phyloP scores from a whole-genome alignment of 2,888 invertebrate genomes.

The Mythimna impura region DNA sequence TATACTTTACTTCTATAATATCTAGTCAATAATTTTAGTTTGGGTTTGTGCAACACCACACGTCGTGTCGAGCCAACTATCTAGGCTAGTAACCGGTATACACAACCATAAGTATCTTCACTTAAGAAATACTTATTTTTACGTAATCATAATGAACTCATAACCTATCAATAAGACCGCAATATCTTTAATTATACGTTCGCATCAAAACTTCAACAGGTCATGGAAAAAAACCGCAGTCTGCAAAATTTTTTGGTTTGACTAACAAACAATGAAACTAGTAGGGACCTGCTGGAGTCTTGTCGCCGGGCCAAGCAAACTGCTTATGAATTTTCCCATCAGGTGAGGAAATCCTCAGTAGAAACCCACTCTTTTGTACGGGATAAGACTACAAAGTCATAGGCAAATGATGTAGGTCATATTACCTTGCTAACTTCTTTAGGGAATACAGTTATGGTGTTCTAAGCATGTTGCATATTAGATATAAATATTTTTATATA shows the following conservation, averaged over 20 bases:
- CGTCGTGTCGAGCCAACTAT: constrained; percentile 78
- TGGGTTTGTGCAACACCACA: constrained; percentile 87
- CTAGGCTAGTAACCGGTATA: constrained; percentile 76
- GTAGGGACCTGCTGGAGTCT: background rate
- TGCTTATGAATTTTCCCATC: background rate
- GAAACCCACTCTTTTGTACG: background rate
- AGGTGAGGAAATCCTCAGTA: background rate
- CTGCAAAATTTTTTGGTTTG: background rate
- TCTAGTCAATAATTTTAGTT: constrained; percentile 89
- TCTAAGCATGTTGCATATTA: background rate
- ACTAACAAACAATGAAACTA: background rate
- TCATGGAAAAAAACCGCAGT: background rate
- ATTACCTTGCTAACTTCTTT: background rate
- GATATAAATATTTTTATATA: background rate
- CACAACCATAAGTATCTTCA: constrained; percentile 73
- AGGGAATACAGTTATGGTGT: background rate
- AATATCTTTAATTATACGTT: constrained; percentile 39
- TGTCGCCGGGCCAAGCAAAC: background rate
- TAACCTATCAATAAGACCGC: constrained; percentile 43
- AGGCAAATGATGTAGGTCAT: background rate
- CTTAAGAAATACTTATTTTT: constrained; percentile 61
- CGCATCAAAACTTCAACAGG: constrained; percentile 3
- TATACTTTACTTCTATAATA: constrained; percentile 88
- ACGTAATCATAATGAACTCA: constrained; percentile 53
- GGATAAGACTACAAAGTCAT: background rate